Conservation (phyloP, 1,140 invertebrate species). For the Meteorus sp. region DNA sequence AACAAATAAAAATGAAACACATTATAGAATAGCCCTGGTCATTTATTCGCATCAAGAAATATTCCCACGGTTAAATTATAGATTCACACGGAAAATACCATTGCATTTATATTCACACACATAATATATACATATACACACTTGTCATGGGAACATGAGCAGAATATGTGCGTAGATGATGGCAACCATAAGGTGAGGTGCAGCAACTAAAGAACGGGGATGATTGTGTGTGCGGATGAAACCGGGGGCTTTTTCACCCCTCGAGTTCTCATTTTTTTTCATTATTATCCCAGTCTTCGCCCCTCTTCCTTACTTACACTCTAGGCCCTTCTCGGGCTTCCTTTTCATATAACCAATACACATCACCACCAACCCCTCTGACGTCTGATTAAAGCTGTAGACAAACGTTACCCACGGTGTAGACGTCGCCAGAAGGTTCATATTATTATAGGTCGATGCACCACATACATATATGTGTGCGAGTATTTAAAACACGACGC, state of each 20-base stretch:
- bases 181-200: conserved; percentile 28
- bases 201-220: conserved; percentile 27
- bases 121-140: conserved; percentile 29
- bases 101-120: conserved; percentile 34
- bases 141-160: conserved; percentile 57
- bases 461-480: neutral
- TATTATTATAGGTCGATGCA: conserved; percentile 16
- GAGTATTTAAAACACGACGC: conserved; percentile 13
- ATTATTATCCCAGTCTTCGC: neutral
- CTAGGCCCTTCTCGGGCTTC: neutral
- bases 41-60: conserved; percentile 10
- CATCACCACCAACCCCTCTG: too few relatives aligned
- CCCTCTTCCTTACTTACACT: too few relatives aligned
- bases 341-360: too few relatives aligned
- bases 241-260: conserved; percentile 19
- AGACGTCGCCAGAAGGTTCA: neutral
- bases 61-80: conserved; percentile 46
- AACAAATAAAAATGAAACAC: too few relatives aligned
- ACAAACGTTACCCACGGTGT: neutral
- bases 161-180: conserved; percentile 18
- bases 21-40: conserved; percentile 3
- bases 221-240: conserved; percentile 12
- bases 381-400: neutral
- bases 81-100: conserved; percentile 53
- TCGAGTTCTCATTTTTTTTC: neutral